Percentiles rank a stretch among this genome's conserved stretches.
phyloP scores from a whole-genome alignment of 2,797 vertebrate species.

The Eremophila alpestris region DNA sequence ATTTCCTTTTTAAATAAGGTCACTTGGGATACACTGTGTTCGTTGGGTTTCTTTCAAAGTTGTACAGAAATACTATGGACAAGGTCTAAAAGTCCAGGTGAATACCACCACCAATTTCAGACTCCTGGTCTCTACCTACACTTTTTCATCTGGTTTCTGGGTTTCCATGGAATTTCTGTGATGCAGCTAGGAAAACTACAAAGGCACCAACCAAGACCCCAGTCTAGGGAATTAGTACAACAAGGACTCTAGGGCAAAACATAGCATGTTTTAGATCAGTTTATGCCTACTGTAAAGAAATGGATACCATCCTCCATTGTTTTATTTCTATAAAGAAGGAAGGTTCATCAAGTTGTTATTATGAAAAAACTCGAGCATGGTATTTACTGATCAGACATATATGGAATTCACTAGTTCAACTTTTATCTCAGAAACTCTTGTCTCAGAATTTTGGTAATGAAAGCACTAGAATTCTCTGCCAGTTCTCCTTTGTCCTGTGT shows the following conservation, averaged over 20 bases:
- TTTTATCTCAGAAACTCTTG: background rate
- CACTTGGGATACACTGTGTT: background rate
- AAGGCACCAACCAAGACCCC: background rate
- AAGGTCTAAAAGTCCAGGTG: background rate
- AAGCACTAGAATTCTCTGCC: background rate
- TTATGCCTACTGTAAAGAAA: background rate
- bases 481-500: background rate
- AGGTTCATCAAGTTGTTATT: background rate
- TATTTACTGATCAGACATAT: background rate
- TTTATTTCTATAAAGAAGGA: background rate
- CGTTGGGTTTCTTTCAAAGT: background rate
- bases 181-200: background rate
- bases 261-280: background rate
- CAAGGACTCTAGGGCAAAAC: background rate
- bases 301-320: background rate
- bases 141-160: background rate
- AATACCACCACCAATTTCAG: background rate
- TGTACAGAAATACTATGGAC: background rate
- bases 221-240: background rate
- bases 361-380: background rate
- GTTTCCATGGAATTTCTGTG: background rate
- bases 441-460: background rate
- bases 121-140: background rate
- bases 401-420: background rate
- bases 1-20: background rate